Conservation (phyloP, 2,113 vertebrate species). For the Antechinus flavipes region DNA sequence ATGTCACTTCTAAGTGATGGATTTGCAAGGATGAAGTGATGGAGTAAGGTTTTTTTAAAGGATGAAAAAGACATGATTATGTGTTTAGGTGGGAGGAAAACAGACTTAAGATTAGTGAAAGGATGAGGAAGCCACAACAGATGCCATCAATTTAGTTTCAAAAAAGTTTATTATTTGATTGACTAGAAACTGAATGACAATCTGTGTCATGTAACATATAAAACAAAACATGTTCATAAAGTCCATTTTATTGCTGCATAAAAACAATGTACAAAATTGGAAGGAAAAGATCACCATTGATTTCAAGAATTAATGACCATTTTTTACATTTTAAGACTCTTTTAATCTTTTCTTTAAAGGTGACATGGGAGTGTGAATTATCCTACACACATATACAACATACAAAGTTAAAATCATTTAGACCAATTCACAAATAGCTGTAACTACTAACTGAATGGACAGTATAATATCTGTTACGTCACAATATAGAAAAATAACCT, state of each 20-base stretch:
- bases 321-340: constrained; percentile 22
- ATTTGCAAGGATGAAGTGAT: background rate
- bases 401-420: constrained; percentile 28
- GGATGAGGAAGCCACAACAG: background rate
- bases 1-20: background rate
- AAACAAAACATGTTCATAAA: constrained; percentile 51
- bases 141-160: constrained; percentile 37
- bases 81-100: background rate
- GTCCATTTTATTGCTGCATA: constrained; percentile 36
- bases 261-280: constrained; percentile 50
- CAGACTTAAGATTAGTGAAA: background rate
- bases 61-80: background rate
- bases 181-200: constrained; percentile 22
- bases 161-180: constrained; percentile 59
- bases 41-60: background rate
- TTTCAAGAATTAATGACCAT: background rate
- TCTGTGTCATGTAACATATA: constrained; percentile 33
- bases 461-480: background rate
- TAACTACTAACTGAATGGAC: constrained; percentile 37
- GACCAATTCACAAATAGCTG: constrained; percentile 15
- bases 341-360: constrained; percentile 21
- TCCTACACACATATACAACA: background rate
- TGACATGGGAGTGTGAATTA: constrained; percentile 53
- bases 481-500: constrained; percentile 52
- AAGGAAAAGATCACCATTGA: constrained; percentile 47